phyloP scores from a whole-genome alignment of 2,113 vertebrate species.

The Machaerirhynchus nigripectus region DNA sequence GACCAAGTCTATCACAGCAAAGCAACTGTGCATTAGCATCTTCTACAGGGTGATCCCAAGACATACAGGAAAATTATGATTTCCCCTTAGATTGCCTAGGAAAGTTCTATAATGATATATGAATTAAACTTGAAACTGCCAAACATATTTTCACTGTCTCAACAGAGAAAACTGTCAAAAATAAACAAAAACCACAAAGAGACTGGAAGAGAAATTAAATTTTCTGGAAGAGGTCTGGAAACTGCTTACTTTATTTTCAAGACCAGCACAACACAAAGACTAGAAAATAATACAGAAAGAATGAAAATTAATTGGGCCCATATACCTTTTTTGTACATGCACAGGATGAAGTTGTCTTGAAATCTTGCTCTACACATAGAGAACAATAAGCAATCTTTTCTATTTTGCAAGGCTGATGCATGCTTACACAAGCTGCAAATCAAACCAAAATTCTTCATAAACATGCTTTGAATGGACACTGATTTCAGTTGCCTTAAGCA shows the following conservation, averaged over 20 bases:
- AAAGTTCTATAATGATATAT: not conserved
- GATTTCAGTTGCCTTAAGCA: slow-evolving; percentile 27
- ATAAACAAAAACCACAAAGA: slow-evolving; percentile 1
- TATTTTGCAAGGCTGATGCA: slow-evolving; percentile 34
- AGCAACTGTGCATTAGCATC: not conserved
- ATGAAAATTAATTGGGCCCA: slow-evolving; percentile 10
- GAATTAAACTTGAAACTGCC: slow-evolving; percentile 20
- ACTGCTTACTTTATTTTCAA: slow-evolving; percentile 1
- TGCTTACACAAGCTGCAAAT: slow-evolving; percentile 52
- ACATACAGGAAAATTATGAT: not conserved
- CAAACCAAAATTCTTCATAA: slow-evolving; percentile 25
- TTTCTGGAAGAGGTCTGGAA: slow-evolving; percentile 9
- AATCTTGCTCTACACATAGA: not conserved
- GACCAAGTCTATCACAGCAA: not conserved
- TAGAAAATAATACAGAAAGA: slow-evolving; percentile 14
- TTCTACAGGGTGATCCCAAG: slow-evolving; percentile 2
- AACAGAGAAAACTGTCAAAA: slow-evolving; percentile 7
- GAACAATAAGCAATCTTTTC: slow-evolving; percentile 61
- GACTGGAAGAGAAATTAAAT: not conserved
- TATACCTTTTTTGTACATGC: not conserved
- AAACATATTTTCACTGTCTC: not conserved
- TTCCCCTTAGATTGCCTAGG: not conserved
- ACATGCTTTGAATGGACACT: slow-evolving; percentile 39
- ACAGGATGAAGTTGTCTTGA: slow-evolving; percentile 9
- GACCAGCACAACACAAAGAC: not conserved